These are phyloP conservation scores for Halesus radiatus DNA, from an alignment of 1,140 invertebrate genomes.

Conservation along the genomic window DNA sequence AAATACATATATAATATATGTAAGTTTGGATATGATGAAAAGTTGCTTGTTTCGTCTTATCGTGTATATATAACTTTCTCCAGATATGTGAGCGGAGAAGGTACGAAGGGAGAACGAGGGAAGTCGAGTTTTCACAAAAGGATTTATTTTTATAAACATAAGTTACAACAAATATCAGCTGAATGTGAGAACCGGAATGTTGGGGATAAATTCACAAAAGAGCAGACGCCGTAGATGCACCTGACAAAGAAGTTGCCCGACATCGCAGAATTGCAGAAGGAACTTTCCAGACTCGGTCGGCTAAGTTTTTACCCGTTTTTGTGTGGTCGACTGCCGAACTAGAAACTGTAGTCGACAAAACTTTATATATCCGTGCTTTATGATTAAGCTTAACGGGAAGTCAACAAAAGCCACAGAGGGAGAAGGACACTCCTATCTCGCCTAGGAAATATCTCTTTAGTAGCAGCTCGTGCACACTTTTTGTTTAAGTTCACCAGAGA, in stretches of 20 bases:
- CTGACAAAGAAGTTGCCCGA: conserved; percentile 20
- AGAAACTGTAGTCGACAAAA: conserved; percentile 19
- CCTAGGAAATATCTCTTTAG: too few relatives aligned
- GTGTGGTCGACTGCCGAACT: conserved; percentile 12
- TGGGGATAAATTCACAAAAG: conserved; percentile 24
- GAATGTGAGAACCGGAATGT: not conserved
- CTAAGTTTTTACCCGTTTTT: conserved; percentile 35
- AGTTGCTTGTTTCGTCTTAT: too few relatives aligned
- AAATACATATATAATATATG: too few relatives aligned
- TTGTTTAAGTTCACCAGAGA: too few relatives aligned
- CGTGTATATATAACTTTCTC: too few relatives aligned
- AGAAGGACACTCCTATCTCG: not conserved
- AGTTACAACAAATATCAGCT: not conserved
- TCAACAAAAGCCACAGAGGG: conserved; percentile 10
- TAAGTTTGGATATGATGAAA: too few relatives aligned
- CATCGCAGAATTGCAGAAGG: not conserved
- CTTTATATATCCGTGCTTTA: conserved; percentile 11
- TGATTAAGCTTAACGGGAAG: conserved; percentile 4
- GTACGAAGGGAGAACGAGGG: too few relatives aligned
- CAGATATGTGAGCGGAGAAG: too few relatives aligned
- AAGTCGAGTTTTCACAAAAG: conserved; percentile 2
- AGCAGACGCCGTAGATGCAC: conserved; percentile 32
- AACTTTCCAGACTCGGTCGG: conserved; percentile 31
- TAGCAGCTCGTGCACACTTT: too few relatives aligned
- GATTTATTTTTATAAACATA: too few relatives aligned